Base-by-base conservation (phyloP, 2,797 vertebrate genomes). In the Lepilemur septentrionalis region DNA sequence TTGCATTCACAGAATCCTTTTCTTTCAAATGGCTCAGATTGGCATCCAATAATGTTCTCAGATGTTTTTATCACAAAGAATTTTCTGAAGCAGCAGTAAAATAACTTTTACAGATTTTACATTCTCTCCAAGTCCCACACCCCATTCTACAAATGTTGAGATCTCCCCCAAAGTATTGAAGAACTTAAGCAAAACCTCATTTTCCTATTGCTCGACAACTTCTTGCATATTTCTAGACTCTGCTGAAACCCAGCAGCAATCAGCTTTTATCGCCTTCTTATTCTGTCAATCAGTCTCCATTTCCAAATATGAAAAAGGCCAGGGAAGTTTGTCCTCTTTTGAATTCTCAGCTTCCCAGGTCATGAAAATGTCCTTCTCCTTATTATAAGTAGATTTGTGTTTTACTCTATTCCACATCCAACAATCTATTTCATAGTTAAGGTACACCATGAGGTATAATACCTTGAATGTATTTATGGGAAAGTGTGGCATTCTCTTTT, bases 371-470 rank as follows among this genome's bases (percentile, higher is more conserved):
- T 94, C 83, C 80, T 91, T 70, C 32, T 85, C 73, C 75, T 90
- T 92, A 75, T 57, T 96, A 70, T 85, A 80, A 85, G 52, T 78
- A 91, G 94, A 94, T 96, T 96, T 96, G 90, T 92, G 87, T n/a
- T 87, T 88, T 50, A 35, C 50, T 75, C 89, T 85, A 80, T 87
- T 88, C 72, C 57, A 46, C 46, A 67, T 41, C 93, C 65, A 50
- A 59, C 72, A 61, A 94, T 93, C 85, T 46, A 59, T 92, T 94
- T 92, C 83, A 63, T 61, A 94, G 69, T 92, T 88, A 96, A 94
- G 95, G 76, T 91, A 91, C n/a, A 94, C 84, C 69, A 76, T 6
- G 73, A 97, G 83, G 94, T 75, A 73, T 70, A 96, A 96, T 93
- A 96, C 46, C 70, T 88, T 85, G 81, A 94, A 89, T 30, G 87